Percentiles rank a stretch among this genome's conserved stretches.
Evolutionary conservation across 2,113 vertebrate species (phyloP).

Genomic region (Laterallus jamaicensis): DNA sequence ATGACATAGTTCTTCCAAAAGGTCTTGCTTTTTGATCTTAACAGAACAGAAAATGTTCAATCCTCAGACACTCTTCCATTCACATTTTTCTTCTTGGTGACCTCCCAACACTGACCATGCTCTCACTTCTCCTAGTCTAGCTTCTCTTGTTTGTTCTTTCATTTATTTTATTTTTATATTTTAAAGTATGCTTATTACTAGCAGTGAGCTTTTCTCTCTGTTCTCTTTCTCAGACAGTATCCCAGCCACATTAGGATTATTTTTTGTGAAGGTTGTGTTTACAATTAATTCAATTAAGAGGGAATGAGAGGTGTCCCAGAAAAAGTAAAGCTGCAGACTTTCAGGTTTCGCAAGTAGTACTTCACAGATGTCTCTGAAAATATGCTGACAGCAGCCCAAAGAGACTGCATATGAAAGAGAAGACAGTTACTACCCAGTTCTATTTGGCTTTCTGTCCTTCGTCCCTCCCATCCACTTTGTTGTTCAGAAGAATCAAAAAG

Average conservation of each 20-base stretch:
- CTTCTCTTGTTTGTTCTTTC: neutral
- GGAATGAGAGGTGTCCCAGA: neutral
- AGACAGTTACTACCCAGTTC: neutral
- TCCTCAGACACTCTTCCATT: neutral
- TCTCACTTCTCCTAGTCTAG: neutral
- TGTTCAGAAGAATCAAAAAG: neutral
- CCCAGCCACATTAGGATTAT: neutral
- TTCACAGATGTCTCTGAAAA: neutral
- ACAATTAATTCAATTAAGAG: neutral
- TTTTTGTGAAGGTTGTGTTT: neutral
- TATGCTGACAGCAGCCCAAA: neutral
- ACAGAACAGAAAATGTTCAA: neutral
- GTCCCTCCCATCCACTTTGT: neutral
- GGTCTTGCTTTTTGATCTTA: neutral
- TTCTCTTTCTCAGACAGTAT: neutral
- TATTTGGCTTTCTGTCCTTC: neutral
- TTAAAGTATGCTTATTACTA: rapidly evolving
- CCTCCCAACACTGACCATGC: neutral
- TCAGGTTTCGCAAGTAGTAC: neutral
- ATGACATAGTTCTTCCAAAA: neutral
- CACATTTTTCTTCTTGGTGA: neutral
- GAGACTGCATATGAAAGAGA: neutral
- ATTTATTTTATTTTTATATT: neutral
- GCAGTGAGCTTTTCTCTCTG: neutral
- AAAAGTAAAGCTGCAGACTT: neutral